phyloP scores from a whole-genome alignment of 2,797 vertebrate genomes.

The Orientallactaga sibirica region DNA sequence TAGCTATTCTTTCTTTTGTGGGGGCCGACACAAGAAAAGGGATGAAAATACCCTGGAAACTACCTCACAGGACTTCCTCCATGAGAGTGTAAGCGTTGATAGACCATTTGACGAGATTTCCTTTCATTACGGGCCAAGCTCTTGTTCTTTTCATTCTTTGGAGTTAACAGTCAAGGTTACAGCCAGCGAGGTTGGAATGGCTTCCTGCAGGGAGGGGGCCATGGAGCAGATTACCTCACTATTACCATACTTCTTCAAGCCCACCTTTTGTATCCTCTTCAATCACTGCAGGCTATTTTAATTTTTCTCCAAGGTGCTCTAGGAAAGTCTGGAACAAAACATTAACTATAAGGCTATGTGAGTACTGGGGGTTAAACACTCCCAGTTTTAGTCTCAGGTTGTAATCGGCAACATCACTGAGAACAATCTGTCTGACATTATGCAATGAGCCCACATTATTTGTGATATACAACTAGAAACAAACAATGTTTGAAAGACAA shows the following conservation, averaged over 20 bases:
- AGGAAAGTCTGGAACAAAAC: not conserved
- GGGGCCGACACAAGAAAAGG: not conserved
- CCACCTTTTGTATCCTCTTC: not conserved
- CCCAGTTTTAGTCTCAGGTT: not conserved
- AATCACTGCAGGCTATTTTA: not conserved
- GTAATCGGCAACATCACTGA: not conserved
- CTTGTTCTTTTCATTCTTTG: not conserved
- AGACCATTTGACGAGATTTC: not conserved
- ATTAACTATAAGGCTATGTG: not conserved
- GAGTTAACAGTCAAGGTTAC: not conserved
- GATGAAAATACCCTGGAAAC: not conserved
- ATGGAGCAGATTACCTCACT: not conserved
- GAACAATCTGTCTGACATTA: not conserved
- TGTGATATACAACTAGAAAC: no score
- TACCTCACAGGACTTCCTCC: not conserved
- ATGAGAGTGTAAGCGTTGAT: not conserved
- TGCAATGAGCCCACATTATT: not conserved
- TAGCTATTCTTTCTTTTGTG: not conserved
- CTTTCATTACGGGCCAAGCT: not conserved
- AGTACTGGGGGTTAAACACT: not conserved
- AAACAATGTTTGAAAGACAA: not conserved
- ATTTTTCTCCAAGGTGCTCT: not conserved
- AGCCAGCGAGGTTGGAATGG: not conserved
- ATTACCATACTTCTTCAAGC: not conserved
- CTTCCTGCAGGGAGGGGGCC: fast-evolving